Evolutionary conservation across 1,140 invertebrate species (phyloP), one percentile per base, ranked within the genome.

Genomic region (Cyrtorhinus lividipennis): DNA sequence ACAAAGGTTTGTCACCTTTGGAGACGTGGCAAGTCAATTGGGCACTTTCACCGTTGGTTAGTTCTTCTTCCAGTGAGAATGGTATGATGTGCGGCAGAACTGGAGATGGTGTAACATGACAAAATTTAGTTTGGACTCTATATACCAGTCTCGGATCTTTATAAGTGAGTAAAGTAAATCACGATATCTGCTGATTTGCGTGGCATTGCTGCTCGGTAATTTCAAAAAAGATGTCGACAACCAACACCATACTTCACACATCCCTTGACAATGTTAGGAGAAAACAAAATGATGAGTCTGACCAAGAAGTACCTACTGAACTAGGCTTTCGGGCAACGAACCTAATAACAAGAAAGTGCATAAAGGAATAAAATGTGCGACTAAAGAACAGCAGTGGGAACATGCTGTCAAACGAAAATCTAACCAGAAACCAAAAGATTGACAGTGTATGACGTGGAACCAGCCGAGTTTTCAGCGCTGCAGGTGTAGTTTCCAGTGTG

Each of bases 1-100:
- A 81, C 61, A 92, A 76, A 0, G 89, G 89, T 62, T 83, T 78
- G 71, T 92, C 89, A 30, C 89, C 89, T 73, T 90, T 90, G 67
- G 82, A 67, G 5, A 72, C 67, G 56, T 66, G 64, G 63, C 71
- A 72, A 12, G 63, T 67, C 15, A 71, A 13, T 61, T 70, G 68
- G 24, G 66, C 66, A 45, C 77, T 72, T 59, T 79, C 74, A 1
- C 78, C 80, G 20, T 65, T 62, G 62, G 83, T 81, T 57, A 77
- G 75, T 56, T 78, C 79, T 64, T 83, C 82, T 62, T 77, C 74
- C 66, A 84, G 83, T 62, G 72, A 70, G 71, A 83, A 82, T 15
- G 80, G 76, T 68, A 74, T 78, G 63, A 83, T 82, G 74, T 81
- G 79, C 38, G 82, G 81, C 61, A 76, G 69, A 71, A 82, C 81